Conservation (phyloP, 1,140 invertebrate species). For the Papilio helenus region DNA sequence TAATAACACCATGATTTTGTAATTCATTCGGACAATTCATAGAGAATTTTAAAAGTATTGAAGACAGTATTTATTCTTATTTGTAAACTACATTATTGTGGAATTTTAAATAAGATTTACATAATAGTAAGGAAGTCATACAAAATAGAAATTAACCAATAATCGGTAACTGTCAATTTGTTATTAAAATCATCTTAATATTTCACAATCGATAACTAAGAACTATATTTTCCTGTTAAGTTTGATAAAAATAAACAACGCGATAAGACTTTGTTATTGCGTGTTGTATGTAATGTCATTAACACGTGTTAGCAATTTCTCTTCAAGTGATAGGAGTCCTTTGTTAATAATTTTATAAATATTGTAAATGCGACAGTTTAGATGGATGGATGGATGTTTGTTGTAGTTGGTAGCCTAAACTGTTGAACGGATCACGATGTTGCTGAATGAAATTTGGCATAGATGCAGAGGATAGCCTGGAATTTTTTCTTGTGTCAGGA, state of each 20-base stretch:
- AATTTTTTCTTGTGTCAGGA: neutral
- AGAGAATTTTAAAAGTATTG: neutral
- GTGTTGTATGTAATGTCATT: neutral
- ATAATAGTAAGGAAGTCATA: too few relatives aligned
- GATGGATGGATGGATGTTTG: too few relatives aligned
- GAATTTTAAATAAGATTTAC: too few relatives aligned
- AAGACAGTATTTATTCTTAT: too few relatives aligned
- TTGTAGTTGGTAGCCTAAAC: too few relatives aligned
- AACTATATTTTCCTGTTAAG: neutral
- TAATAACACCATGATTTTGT: neutral
- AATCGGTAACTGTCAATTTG: neutral
- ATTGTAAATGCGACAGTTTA: too few relatives aligned
- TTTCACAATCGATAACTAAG: neutral
- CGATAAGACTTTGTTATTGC: constrained; percentile 4
- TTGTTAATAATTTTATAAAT: neutral
- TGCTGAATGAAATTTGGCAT: too few relatives aligned
- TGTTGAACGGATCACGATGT: neutral
- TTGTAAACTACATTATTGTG: too few relatives aligned
- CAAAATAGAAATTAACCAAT: too few relatives aligned
- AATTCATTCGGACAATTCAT: neutral
- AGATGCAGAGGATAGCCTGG: too few relatives aligned
- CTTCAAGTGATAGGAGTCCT: neutral
- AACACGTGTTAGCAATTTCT: neutral
- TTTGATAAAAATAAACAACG: neutral
- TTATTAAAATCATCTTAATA: neutral